Conservation (phyloP, 2,888 invertebrate species). For the Abrostola tripartita region DNA sequence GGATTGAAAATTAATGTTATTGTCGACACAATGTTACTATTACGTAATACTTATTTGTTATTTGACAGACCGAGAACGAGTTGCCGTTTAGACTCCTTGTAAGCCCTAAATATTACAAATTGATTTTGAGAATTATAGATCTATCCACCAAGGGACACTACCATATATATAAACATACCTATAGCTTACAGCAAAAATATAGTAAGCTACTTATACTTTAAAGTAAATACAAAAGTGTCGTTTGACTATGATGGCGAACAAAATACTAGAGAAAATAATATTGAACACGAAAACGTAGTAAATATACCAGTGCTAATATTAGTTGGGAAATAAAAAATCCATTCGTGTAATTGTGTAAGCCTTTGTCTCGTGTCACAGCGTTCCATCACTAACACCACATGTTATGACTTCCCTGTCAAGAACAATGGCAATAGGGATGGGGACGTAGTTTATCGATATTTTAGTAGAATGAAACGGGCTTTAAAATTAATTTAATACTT, state of each 20-base stretch:
- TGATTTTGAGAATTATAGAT: no score
- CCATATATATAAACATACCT: no score
- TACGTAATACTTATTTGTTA: conserved; percentile 9
- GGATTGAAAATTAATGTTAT: conserved; percentile 49
- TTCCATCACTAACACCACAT: conserved; percentile 24
- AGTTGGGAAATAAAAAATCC: conserved; percentile 11
- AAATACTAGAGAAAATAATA: conserved; percentile 15
- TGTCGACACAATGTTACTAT: conserved; percentile 33
- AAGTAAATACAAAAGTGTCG: no score
- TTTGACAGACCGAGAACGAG: neutral
- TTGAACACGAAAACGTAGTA: conserved; percentile 12
- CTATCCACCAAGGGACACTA: no score
- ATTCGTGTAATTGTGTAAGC: conserved; percentile 30
- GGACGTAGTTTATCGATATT: conserved; percentile 13
- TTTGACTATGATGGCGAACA: neutral
- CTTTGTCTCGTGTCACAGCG: conserved; percentile 39
- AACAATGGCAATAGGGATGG: conserved; percentile 45
- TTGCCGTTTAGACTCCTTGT: neutral
- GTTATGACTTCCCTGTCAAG: conserved; percentile 50
- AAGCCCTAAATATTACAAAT: no score
- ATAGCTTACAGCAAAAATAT: no score
- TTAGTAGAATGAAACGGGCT: conserved; percentile 1
- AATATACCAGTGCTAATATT: conserved; percentile 11
- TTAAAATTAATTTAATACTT: no score
- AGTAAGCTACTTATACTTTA: no score